Percentiles rank a stretch among this genome's conserved stretches.
These are phyloP conservation scores for Drosophila auraria DNA, from an alignment of 1,140 invertebrate species.

Conservation along the genomic window DNA sequence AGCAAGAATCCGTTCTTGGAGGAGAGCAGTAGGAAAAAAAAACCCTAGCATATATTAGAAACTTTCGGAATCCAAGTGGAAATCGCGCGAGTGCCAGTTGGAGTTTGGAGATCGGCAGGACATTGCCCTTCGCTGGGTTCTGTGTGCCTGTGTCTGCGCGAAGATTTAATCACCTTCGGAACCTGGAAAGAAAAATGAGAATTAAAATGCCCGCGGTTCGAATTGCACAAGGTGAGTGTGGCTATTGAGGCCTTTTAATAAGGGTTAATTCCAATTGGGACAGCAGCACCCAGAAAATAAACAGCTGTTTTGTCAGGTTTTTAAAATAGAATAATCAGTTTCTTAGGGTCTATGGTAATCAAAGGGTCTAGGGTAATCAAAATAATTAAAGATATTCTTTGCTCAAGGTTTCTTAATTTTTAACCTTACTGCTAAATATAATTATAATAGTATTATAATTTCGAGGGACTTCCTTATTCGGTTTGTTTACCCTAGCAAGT, in stretches of 20 bases:
- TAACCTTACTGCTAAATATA: not conserved
- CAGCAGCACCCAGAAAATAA: not conserved
- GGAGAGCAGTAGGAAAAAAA: slow-evolving; percentile 7
- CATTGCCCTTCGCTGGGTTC: slow-evolving; percentile 59
- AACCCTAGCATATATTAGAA: slow-evolving; percentile 4
- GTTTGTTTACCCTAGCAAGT: too few relatives aligned
- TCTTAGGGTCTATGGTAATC: too few relatives aligned
- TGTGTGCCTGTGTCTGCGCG: slow-evolving; percentile 48
- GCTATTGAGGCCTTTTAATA: not conserved
- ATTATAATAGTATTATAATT: too few relatives aligned
- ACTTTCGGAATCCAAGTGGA: slow-evolving; percentile 22
- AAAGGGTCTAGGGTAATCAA: too few relatives aligned
- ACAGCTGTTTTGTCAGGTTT: slow-evolving; percentile 7
- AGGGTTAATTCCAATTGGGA: slow-evolving; percentile 34
- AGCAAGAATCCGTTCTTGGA: slow-evolving; percentile 6
- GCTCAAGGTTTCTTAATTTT: not conserved
- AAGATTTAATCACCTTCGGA: slow-evolving; percentile 71
- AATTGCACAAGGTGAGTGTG: slow-evolving; percentile 94
- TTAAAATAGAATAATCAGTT: too few relatives aligned
- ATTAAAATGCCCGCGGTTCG: slow-evolving; percentile 97
- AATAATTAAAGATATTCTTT: too few relatives aligned
- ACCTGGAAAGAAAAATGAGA: slow-evolving; percentile 91
- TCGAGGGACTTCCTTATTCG: too few relatives aligned
- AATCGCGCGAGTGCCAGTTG: slow-evolving; percentile 31
- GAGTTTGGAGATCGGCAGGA: slow-evolving; percentile 28